Evolutionary conservation across 1,140 invertebrate genomes (phyloP).

Genomic region (Panagrolaimus sp.): DNA sequence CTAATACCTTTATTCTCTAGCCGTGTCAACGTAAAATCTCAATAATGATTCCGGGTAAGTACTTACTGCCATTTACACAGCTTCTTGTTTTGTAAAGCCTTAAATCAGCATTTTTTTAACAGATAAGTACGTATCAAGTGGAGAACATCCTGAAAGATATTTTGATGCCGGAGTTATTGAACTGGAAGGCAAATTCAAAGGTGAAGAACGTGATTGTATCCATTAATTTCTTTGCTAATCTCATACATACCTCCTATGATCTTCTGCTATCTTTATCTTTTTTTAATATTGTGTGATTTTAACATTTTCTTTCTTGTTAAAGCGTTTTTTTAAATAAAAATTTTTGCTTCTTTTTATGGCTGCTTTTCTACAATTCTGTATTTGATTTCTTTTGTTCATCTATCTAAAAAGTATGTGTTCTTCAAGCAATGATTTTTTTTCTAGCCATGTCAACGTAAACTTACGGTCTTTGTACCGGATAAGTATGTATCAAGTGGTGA

Average conservation of each 20-base stretch:
- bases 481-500: conserved; percentile 47
- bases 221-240: neutral
- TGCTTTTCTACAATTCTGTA: conserved; percentile 1
- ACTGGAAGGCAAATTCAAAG: conserved; percentile 34
- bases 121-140: conserved; percentile 31
- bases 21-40: conserved; percentile 43
- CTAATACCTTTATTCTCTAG: no score
- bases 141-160: conserved; percentile 26
- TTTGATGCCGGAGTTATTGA: conserved; percentile 37
- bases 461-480: conserved; percentile 49
- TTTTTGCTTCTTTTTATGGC: neutral
- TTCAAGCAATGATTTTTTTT: conserved; percentile 10
- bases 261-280: neutral
- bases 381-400: conserved; percentile 2
- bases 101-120: no score
- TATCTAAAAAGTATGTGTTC: neutral
- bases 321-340: conserved; percentile 13
- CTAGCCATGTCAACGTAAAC: conserved; percentile 52
- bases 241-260: neutral
- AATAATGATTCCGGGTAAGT: conserved; percentile 29
- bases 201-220: conserved; percentile 35
- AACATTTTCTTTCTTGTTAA: neutral
- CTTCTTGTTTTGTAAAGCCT: no score
- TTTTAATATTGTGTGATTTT: conserved; percentile 5
- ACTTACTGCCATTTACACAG: no score